Base-by-base conservation (phyloP, 2,888 invertebrate genomes). In the Camponotus fellah region DNA sequence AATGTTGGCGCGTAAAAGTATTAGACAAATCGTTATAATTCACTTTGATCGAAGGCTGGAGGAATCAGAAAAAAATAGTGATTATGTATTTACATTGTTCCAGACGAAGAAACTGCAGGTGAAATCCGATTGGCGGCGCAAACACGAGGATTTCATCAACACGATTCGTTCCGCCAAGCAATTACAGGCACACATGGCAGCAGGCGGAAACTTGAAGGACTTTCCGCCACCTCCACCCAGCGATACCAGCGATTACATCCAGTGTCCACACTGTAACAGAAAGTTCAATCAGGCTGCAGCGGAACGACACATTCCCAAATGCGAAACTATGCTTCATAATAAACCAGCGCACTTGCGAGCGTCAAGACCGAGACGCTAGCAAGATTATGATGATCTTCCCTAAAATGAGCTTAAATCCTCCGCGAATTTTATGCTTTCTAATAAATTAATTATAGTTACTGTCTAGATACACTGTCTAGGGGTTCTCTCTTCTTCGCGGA, bases 61-160 rank as follows among this genome's bases (percentile, higher is more conserved):
- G 21, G 3, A 34, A 32, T 32, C 8, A 40, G 43, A 43, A 46
- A 46, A 46, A 46, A 53, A 53, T n/a, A 53, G 2, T 37, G 14
- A 0, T 60, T 34, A 80, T 37, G 8, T 12, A 9, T 21, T 86
- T 69, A 62, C 21, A 2, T 12, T 74, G 32, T 66, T 76, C 37
- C 75, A 92, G 87, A 14, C 83, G 32, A 92, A 92, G 83, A 93
- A 93, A 60, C 75, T 92, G 10, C 89, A 90, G 71, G 81, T 86
- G 14, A 92, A 92, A 64, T 96, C 95, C 90, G 97, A 97, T 95
- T 99, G 99, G 99, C 96, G 99, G 4, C 96, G 97, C 94, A 98
- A 99, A 91, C 99, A 99, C 95, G 97, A 98, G 94, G 98, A 99
- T 92, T 99, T 99, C 95, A 98, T 99, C 88, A 96, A 96, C 85